These are phyloP conservation scores for Nesoenas mayeri DNA, from an alignment of 2,113 vertebrate genomes.

Conservation along the genomic window DNA sequence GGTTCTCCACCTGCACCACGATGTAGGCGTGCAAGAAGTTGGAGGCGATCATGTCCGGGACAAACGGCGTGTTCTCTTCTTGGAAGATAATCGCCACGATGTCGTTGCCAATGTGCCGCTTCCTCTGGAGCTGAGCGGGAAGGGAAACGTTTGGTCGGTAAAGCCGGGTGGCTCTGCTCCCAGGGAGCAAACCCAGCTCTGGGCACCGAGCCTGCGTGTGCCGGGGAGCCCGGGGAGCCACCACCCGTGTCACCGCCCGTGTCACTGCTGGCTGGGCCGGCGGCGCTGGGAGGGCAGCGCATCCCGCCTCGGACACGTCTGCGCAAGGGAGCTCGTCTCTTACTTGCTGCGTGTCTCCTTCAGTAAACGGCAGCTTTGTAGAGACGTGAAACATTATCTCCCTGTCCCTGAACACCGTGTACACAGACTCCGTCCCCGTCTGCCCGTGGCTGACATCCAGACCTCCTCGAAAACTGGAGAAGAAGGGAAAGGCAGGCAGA, in stretches of 20 bases:
- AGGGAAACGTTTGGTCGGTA: neutral
- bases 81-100: conserved; percentile 94
- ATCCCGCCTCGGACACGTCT: too few species aligned
- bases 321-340: neutral
- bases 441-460: conserved; percentile 93
- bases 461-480: conserved; percentile 89
- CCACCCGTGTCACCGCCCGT: too few species aligned
- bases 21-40: conserved; percentile 96
- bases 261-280: too few species aligned
- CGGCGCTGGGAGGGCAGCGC: neutral
- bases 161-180: accelerated
- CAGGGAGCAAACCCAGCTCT: neutral
- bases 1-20: conserved; percentile 86
- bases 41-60: conserved; percentile 96
- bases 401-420: conserved; percentile 88
- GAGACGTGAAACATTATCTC: conserved; percentile 98
- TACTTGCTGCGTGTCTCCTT: conserved; percentile 93
- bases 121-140: conserved; percentile 86
- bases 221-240: too few species aligned
- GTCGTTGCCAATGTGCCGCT: conserved; percentile 96
- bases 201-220: too few species aligned
- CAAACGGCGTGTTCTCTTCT: conserved; percentile 93
- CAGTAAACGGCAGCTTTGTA: conserved; percentile 93
- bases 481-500: neutral
- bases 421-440: conserved; percentile 91